Conservation (phyloP, 1,140 invertebrate species). For the Penaeus chinensis region DNA sequence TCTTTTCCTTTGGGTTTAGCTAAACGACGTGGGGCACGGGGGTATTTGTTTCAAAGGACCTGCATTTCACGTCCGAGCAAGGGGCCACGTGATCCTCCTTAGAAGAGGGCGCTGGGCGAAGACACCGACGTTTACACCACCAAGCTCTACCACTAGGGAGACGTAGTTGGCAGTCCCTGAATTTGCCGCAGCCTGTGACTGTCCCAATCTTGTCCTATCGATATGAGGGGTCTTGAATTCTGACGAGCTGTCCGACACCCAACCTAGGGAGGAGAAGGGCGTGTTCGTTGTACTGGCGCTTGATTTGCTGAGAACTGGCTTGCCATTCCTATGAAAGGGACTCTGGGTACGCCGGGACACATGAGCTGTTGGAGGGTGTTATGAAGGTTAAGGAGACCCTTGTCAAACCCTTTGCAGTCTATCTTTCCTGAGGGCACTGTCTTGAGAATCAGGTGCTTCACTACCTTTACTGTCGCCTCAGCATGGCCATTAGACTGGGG, state of each 20-base stretch:
- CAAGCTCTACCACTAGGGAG: background rate
- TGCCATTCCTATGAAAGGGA: background rate
- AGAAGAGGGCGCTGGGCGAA: background rate
- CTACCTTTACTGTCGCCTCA: background rate
- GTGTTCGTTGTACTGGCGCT: background rate
- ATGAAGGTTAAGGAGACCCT: too few species aligned
- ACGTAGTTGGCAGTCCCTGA: background rate
- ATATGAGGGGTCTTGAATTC: background rate
- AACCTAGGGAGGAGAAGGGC: background rate
- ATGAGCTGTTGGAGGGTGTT: too few species aligned
- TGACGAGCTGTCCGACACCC: background rate
- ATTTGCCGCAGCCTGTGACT: background rate
- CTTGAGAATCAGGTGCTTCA: too few species aligned
- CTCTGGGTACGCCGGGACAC: too few species aligned
- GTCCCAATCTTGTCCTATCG: background rate
- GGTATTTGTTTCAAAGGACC: background rate
- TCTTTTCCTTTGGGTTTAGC: too few species aligned
- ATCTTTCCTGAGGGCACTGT: too few species aligned
- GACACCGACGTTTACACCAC: background rate
- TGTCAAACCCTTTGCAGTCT: too few species aligned
- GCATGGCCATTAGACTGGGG: slow-evolving; percentile 3
- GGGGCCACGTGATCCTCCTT: background rate
- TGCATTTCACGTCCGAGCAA: background rate
- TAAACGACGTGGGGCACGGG: too few species aligned
- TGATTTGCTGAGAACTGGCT: background rate